These are phyloP conservation scores for Chamaetylas fuelleborni DNA, from an alignment of 2,113 vertebrate genomes.

Conservation along the genomic window DNA sequence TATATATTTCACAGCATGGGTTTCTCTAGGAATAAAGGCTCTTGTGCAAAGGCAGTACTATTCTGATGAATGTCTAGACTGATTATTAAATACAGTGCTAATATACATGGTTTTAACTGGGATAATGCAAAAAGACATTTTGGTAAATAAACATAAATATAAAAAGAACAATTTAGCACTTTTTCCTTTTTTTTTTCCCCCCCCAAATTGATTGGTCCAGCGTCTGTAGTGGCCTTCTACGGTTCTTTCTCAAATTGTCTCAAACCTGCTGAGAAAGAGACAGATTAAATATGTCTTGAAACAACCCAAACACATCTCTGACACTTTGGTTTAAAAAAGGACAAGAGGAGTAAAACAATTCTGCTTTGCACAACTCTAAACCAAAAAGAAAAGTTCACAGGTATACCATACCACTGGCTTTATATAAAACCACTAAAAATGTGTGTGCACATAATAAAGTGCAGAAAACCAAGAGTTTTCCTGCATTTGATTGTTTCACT, in stretches of 20 bases:
- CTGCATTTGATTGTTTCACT: background rate
- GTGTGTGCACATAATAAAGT: background rate
- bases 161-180: conserved; percentile 83
- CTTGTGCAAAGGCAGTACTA: conserved; percentile 87
- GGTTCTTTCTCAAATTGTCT: conserved; percentile 81
- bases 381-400: background rate
- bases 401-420: background rate
- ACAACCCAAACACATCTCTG: background rate
- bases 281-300: conserved; percentile 51
- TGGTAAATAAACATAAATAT: conserved; percentile 86
- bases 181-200: conserved; percentile 10
- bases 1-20: conserved; percentile 90
- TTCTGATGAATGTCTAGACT: conserved; percentile 77
- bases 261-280: conserved; percentile 80
- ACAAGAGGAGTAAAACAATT: background rate
- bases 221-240: conserved; percentile 67
- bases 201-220: conserved; percentile 72
- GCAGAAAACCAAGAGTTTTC: background rate
- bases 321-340: background rate
- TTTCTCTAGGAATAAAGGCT: conserved; percentile 79
- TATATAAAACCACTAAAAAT: background rate
- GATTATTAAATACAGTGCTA: conserved; percentile 88
- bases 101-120: conserved; percentile 83
- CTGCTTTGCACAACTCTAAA: background rate
- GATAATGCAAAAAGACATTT: conserved; percentile 76